Evolutionary conservation across 2,888 invertebrate genomes (phyloP).

Genomic region (Slavum lentiscoides): DNA sequence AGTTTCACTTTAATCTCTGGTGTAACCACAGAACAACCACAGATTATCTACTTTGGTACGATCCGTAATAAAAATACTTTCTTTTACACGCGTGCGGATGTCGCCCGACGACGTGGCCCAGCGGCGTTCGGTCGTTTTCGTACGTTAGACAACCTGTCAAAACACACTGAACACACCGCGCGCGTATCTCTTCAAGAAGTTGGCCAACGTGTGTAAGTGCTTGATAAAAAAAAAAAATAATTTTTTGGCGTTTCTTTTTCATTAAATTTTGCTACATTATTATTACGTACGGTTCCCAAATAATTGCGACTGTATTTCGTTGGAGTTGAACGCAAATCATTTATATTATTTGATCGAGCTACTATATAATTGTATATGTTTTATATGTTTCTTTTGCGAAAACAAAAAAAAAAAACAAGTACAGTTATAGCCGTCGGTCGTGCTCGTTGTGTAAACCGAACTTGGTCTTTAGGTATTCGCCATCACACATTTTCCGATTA

Average conservation of each 20-base stretch:
- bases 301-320: conserved; percentile 40
- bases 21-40: too few species aligned
- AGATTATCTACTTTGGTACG: too few species aligned
- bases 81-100: too few species aligned
- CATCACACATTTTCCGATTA: conserved; percentile 48
- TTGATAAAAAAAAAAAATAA: conserved; percentile 41
- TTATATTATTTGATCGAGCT: conserved; percentile 31
- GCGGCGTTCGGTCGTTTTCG: background rate
- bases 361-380: conserved; percentile 26
- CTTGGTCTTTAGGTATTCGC: conserved; percentile 49
- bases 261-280: conserved; percentile 20
- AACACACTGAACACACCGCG: conserved; percentile 2
- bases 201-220: conserved; percentile 34
- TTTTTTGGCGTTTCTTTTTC: conserved; percentile 47
- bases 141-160: conserved; percentile 38
- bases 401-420: conserved; percentile 11
- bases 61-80: too few species aligned
- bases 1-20: too few species aligned
- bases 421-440: conserved; percentile 49
- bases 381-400: conserved; percentile 39
- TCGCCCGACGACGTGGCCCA: too few species aligned
- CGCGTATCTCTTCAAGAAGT: conserved; percentile 13
- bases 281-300: conserved; percentile 31
- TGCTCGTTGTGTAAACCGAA: conserved; percentile 49
- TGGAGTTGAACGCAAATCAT: conserved; percentile 44